A percentile compares a stretch with the other conserved stretches of the same genome.
These are phyloP conservation scores for Eptatretus atami DNA, from an alignment of 2,797 vertebrate species.

Conservation along the genomic window DNA sequence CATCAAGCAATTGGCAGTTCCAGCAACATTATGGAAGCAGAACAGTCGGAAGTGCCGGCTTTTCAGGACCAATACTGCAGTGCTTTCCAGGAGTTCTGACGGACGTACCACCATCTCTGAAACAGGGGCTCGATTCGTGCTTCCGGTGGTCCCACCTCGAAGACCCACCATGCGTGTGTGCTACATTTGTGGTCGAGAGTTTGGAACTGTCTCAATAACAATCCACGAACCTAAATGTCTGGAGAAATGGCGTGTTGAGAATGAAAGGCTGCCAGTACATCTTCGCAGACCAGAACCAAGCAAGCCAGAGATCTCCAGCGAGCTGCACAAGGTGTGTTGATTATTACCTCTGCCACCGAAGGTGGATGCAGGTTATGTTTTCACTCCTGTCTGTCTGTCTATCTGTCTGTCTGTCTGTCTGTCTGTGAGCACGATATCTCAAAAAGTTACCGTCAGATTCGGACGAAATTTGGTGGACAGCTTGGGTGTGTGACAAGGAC, in stretches of 20 bases:
- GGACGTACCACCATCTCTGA: background rate
- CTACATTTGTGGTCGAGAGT: slow-evolving; percentile 25
- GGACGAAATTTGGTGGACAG: too few species aligned
- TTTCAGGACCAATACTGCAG: slow-evolving; percentile 1
- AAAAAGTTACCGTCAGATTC: too few species aligned
- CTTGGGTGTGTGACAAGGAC: too few species aligned
- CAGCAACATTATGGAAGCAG: too few species aligned
- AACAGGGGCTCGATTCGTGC: background rate
- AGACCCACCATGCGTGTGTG: slow-evolving; percentile 14
- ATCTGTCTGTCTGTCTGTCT: too few species aligned
- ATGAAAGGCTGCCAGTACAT: slow-evolving; percentile 17
- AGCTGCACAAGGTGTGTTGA: background rate
- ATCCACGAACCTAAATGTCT: slow-evolving; percentile 24
- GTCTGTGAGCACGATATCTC: too few species aligned
- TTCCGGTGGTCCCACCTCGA: background rate
- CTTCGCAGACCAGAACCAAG: slow-evolving; percentile 16
- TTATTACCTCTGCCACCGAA: too few species aligned
- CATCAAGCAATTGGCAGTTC: too few species aligned
- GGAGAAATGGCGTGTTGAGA: slow-evolving; percentile 20
- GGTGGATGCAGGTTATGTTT: too few species aligned
- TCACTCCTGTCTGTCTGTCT: too few species aligned
- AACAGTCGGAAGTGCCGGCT: background rate
- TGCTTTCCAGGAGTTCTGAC: background rate
- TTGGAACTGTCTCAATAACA: slow-evolving; percentile 20
- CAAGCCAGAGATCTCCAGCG: slow-evolving; percentile 13